Evolutionary conservation across 1,140 invertebrate genomes (phyloP).

Genomic region (Rhopalosiphum maidis): DNA sequence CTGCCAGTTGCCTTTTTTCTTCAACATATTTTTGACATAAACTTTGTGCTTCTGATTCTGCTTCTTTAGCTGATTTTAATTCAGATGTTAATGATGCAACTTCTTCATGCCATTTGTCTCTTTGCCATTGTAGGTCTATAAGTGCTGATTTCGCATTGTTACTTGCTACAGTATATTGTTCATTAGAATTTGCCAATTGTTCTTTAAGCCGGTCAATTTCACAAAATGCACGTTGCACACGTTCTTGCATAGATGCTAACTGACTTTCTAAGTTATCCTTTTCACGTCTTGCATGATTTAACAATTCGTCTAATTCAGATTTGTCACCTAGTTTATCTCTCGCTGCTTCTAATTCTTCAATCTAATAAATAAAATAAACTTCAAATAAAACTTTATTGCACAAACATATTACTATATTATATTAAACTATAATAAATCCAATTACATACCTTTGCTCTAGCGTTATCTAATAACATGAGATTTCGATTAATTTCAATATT

Average conservation of each 20-base stretch:
- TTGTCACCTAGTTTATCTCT: constrained; percentile 68
- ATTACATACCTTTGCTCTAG: constrained; percentile 70
- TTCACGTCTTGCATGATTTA: constrained; percentile 74
- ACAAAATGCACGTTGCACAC: constrained; percentile 76
- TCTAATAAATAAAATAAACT: constrained; percentile 61
- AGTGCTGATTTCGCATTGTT: constrained; percentile 84
- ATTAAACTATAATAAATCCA: neutral
- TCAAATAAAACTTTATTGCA: neutral
- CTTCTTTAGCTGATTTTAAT: constrained; percentile 75
- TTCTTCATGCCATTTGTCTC: constrained; percentile 76
- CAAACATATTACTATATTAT: neutral
- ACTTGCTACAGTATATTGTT: constrained; percentile 79
- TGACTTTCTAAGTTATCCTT: constrained; percentile 75
- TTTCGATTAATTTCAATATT: constrained; percentile 78
- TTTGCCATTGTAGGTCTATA: constrained; percentile 79
- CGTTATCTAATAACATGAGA: constrained; percentile 80
- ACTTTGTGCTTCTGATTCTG: constrained; percentile 71
- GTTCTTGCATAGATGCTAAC: constrained; percentile 77
- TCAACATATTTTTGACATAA: constrained; percentile 78
- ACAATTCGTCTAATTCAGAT: constrained; percentile 73
- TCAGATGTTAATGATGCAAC: constrained; percentile 74
- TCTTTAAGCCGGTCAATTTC: constrained; percentile 78
- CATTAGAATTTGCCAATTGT: constrained; percentile 75
- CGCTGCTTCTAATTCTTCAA: constrained; percentile 71
- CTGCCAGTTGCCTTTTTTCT: constrained; percentile 76